These are phyloP conservation scores for Eurystomus gularis DNA, from an alignment of 2,113 vertebrate genomes.

Conservation along the genomic window DNA sequence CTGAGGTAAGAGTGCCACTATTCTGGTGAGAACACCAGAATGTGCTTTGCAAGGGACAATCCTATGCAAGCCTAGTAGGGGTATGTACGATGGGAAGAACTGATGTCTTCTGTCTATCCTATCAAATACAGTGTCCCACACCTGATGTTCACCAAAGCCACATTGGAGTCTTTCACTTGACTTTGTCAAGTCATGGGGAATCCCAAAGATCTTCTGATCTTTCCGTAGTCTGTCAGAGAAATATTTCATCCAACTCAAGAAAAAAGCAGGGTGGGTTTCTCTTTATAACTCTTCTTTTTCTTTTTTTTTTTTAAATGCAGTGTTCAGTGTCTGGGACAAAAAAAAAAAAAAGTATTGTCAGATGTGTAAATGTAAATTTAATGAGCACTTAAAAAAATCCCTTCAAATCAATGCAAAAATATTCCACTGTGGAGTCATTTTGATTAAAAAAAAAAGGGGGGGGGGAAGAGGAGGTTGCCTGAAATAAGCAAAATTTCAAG, in stretches of 20 bases:
- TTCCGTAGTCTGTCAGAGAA: neutral
- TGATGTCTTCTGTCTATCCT: neutral
- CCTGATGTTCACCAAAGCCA: neutral
- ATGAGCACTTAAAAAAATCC: slow-evolving; percentile 43
- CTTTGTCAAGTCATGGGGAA: neutral
- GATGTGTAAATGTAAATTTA: slow-evolving; percentile 68
- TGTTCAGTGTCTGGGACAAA: neutral
- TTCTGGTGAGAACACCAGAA: neutral
- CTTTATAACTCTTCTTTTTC: neutral
- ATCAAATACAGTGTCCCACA: neutral
- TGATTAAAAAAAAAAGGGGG: slow-evolving; percentile 64
- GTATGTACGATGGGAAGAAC: neutral
- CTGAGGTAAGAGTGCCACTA: neutral
- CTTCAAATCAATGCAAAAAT: slow-evolving; percentile 78
- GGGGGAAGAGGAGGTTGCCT: slow-evolving; percentile 24
- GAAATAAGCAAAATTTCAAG: slow-evolving; percentile 77
- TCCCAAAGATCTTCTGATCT: neutral
- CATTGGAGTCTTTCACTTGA: neutral
- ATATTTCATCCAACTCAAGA: neutral
- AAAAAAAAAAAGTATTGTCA: slow-evolving; percentile 9
- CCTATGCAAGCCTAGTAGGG: neutral
- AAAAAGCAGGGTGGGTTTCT: neutral
- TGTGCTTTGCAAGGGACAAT: neutral
- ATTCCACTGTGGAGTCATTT: slow-evolving; percentile 68
- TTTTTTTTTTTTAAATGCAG: neutral